Conservation (phyloP, 2,888 invertebrate genomes). For the Harpalus rubripes region DNA sequence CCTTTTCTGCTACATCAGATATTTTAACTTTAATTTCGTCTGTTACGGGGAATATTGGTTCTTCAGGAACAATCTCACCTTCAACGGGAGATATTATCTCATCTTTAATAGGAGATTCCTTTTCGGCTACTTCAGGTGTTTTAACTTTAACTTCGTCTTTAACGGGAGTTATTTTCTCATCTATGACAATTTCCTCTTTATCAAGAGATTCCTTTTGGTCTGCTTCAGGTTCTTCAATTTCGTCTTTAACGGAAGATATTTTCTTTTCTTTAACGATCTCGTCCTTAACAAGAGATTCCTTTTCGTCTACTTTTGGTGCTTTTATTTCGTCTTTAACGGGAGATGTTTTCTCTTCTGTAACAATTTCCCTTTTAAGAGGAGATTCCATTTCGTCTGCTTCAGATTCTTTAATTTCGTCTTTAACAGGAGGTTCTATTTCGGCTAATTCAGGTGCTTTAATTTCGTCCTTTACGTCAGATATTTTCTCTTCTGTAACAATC, state of each 20-base stretch:
- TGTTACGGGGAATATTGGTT: not conserved
- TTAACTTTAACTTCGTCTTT: not conserved
- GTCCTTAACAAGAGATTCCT: not conserved
- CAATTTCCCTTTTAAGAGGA: not conserved
- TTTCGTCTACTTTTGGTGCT: constrained; percentile 50
- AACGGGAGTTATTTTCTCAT: not conserved
- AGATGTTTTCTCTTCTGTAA: not conserved
- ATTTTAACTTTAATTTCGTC: not conserved
- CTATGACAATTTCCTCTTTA: constrained; percentile 10
- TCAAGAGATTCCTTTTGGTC: not conserved
- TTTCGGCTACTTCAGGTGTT: not conserved
- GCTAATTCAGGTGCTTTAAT: not conserved
- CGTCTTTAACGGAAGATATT: not conserved
- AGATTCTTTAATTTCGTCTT: not conserved
- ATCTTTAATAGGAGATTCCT: not conserved
- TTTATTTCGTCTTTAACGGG: not conserved
- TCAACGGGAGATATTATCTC: not conserved
- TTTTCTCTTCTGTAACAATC: not conserved
- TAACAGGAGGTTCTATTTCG: too few species aligned
- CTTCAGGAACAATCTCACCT: not conserved
- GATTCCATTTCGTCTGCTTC: not conserved
- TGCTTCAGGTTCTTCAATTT: not conserved
- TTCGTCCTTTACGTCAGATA: not conserved
- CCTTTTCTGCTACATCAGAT: not conserved
- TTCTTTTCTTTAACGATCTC: not conserved